Percentiles rank a stretch among this genome's conserved stretches.
Conservation (phyloP, 2,888 invertebrate species). For the Schrankia costaestrigalis region DNA sequence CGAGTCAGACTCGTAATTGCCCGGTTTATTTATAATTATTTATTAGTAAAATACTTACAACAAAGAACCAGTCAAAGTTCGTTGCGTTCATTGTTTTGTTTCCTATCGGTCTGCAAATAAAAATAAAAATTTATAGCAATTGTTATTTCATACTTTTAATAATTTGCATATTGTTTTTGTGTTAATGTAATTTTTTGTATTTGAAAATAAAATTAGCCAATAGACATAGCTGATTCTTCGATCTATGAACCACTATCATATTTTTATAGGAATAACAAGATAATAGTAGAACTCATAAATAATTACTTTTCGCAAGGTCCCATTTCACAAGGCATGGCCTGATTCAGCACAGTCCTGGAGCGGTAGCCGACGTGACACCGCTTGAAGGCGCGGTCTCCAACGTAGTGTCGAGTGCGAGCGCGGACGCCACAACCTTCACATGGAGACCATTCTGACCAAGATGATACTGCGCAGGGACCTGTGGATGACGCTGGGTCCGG, state of each 20-base stretch:
- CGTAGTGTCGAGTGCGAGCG: conserved; percentile 85
- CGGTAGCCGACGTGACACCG: conserved; percentile 78
- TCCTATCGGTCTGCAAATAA: conserved; percentile 54
- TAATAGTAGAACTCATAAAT: conserved; percentile 2
- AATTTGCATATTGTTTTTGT: background rate
- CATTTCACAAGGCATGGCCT: conserved; percentile 67
- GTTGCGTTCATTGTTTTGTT: conserved; percentile 49
- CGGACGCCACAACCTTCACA: conserved; percentile 87
- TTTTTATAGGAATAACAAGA: too few species aligned
- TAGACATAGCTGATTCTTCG: too few species aligned
- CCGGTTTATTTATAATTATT: background rate
- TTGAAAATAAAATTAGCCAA: too few species aligned
- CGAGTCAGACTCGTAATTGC: too few species aligned
- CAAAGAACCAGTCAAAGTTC: conserved; percentile 67
- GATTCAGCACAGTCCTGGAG: conserved; percentile 61
- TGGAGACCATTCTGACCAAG: conserved; percentile 89
- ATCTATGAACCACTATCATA: too few species aligned
- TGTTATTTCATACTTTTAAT: background rate
- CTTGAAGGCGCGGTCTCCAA: conserved; percentile 82
- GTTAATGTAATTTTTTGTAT: too few species aligned
- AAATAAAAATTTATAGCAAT: background rate
- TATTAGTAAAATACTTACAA: conserved; percentile 45
- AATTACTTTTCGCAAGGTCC: conserved; percentile 66
- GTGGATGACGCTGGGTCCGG: conserved; percentile 62
- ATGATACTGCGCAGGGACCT: conserved; percentile 84